These are phyloP conservation scores for Hydroisotoma schaefferi DNA, from an alignment of 2,888 invertebrate genomes.

Conservation along the genomic window DNA sequence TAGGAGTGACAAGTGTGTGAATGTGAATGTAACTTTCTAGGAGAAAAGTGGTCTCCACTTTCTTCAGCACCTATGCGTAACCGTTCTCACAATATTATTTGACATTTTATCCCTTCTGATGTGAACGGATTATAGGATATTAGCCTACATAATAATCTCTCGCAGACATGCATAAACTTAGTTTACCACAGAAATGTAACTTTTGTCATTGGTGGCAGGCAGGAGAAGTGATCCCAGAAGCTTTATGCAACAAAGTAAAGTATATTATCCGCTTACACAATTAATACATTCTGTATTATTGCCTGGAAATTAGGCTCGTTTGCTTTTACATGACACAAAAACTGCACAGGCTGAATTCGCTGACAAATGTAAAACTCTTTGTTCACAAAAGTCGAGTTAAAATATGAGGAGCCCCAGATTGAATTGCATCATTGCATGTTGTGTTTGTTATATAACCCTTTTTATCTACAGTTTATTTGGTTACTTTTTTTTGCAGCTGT, in stretches of 20 bases:
- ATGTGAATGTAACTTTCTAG: no score
- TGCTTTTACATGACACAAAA: background rate
- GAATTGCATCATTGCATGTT: constrained; percentile 12
- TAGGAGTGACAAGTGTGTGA: no score
- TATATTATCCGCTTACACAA: background rate
- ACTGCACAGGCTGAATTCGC: no score
- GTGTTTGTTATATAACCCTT: background rate
- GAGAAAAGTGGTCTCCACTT: no score
- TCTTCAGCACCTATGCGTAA: no score
- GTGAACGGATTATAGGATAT: no score
- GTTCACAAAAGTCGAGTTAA: background rate
- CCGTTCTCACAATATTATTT: no score
- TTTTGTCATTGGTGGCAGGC: background rate
- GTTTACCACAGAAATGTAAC: background rate
- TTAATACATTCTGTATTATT: background rate
- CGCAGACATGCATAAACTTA: no score
- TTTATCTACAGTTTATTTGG: background rate
- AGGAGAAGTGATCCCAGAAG: background rate
- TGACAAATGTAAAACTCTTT: constrained; percentile 2
- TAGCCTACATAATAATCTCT: no score
- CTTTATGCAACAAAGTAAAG: no score
- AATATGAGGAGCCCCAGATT: constrained; percentile 10
- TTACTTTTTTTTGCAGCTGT: background rate
- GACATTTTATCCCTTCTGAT: no score
- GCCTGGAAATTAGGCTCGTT: background rate